Conservation (phyloP, 2,797 vertebrate genomes). For the Melanotaenia parkinsoni region DNA sequence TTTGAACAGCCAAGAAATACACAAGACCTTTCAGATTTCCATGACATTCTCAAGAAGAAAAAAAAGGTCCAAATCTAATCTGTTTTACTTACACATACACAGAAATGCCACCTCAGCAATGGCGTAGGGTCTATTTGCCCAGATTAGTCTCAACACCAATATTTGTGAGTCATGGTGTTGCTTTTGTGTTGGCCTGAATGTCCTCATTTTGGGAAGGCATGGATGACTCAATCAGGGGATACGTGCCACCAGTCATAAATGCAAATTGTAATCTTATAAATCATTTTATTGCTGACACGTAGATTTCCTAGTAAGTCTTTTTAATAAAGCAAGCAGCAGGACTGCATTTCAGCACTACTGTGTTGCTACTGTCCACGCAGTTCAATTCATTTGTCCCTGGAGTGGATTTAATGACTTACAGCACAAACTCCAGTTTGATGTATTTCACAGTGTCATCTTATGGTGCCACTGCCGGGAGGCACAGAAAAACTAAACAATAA, state of each 20-base stretch:
- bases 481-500: not conserved
- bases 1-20: too few species aligned
- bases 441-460: not conserved
- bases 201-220: constrained; percentile 16
- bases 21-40: too few species aligned
- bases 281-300: constrained; percentile 1
- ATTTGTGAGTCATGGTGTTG: constrained; percentile 8
- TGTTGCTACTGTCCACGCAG: constrained; percentile 7
- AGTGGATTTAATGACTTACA: constrained; percentile 3
- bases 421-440: constrained; percentile 5
- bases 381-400: constrained; percentile 8
- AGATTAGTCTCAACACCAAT: not conserved
- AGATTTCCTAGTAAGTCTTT: not conserved
- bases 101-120: too few species aligned
- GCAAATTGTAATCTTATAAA: constrained; percentile 12
- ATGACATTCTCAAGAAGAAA: too few species aligned
- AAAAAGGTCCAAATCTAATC: too few species aligned
- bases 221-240: constrained; percentile 32
- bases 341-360: constrained; percentile 18
- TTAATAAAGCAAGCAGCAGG: not conserved
- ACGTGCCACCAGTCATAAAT: constrained; percentile 13
- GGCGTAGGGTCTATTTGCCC: too few species aligned
- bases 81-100: too few species aligned
- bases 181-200: not conserved
- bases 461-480: not conserved